These are phyloP conservation scores for Ridgeia piscesae DNA, from an alignment of 1,140 invertebrate genomes.

Conservation along the genomic window DNA sequence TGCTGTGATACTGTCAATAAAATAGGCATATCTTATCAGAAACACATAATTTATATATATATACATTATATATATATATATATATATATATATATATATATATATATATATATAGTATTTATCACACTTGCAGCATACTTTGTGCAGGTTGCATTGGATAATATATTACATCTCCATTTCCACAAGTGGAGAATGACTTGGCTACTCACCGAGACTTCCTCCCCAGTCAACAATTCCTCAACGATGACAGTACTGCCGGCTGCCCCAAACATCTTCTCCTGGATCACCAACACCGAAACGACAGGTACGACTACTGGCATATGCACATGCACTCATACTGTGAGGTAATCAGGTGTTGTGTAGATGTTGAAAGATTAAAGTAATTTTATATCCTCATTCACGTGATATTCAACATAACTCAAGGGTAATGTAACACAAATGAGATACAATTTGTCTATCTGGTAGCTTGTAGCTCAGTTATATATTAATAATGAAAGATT, in stretches of 20 bases:
- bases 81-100: not conserved
- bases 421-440: no score
- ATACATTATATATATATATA: no score
- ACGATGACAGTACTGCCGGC: conserved; percentile 84
- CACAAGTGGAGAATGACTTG: not conserved
- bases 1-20: no score
- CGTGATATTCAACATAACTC: no score
- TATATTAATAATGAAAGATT: not conserved
- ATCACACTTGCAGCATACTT: not conserved
- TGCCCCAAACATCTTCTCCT: conserved; percentile 71
- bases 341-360: not conserved
- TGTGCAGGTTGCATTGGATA: not conserved
- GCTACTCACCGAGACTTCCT: conserved; percentile 83
- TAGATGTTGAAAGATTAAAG: not conserved
- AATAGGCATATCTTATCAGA: no score
- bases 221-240: conserved; percentile 87
- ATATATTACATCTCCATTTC: not conserved
- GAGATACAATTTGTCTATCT: no score
- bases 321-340: not conserved
- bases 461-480: no score
- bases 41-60: no score
- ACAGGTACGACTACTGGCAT: no score
- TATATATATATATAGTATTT: not conserved
- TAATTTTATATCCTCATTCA: no score
- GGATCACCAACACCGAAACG: not conserved